These are phyloP conservation scores for Drosophila tanythrix DNA, from an alignment of 2,888 invertebrate species.

Conservation along the genomic window DNA sequence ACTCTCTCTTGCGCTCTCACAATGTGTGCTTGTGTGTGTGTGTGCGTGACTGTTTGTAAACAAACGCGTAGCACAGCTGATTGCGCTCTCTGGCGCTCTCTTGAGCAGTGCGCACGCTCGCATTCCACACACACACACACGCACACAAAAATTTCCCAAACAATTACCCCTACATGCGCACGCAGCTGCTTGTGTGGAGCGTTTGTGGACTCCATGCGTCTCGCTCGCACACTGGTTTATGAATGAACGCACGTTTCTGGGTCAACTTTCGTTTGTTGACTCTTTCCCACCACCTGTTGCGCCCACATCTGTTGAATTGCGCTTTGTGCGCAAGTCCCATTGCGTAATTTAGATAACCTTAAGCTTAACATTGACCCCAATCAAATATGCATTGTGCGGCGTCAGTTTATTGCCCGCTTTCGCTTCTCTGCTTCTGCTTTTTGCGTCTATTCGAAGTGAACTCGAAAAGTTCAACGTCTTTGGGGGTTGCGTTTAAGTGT, in stretches of 20 bases:
- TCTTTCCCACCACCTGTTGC: slow-evolving; percentile 65
- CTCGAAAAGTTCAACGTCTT: slow-evolving; percentile 46
- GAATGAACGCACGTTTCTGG: slow-evolving; percentile 75
- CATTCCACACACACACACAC: slow-evolving; percentile 44
- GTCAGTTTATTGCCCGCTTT: slow-evolving; percentile 32
- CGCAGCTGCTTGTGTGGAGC: slow-evolving; percentile 45
- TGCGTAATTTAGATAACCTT: slow-evolving; percentile 41
- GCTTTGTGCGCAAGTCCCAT: slow-evolving; percentile 54
- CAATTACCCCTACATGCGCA: slow-evolving; percentile 77
- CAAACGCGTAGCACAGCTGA: slow-evolving; percentile 47
- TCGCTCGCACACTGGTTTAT: slow-evolving; percentile 60
- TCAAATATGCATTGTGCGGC: slow-evolving; percentile 51
- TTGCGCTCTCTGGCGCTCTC: slow-evolving; percentile 40
- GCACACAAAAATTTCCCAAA: slow-evolving; percentile 75
- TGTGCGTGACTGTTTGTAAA: slow-evolving; percentile 46
- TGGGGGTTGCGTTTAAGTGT: slow-evolving; percentile 28
- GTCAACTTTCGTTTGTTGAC: slow-evolving; percentile 62
- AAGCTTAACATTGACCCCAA: slow-evolving; percentile 68
- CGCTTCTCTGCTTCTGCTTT: slow-evolving; percentile 13
- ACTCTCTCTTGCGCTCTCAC: not conserved
- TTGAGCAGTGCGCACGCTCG: slow-evolving; percentile 60
- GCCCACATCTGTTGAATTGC: slow-evolving; percentile 2
- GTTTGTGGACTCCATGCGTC: slow-evolving; percentile 52
- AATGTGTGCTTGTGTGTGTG: slow-evolving; percentile 34
- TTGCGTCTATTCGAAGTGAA: slow-evolving; percentile 10